Percentiles rank a stretch among this genome's conserved stretches.
These are phyloP conservation scores for Parthenolecanium corni DNA, from an alignment of 2,888 invertebrate genomes.

Conservation along the genomic window DNA sequence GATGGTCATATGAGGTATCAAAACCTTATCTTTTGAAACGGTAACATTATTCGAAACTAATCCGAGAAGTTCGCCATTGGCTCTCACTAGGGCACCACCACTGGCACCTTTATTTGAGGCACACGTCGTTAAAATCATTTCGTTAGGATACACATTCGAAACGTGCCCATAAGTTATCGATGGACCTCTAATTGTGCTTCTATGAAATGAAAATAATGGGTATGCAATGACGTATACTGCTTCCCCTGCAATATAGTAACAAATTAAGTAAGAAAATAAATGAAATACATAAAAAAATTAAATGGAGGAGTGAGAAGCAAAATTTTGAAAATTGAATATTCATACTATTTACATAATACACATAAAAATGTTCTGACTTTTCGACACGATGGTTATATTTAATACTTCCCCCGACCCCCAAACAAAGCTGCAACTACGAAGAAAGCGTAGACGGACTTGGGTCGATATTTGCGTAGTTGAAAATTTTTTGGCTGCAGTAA, in stretches of 20 bases:
- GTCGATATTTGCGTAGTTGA: no score
- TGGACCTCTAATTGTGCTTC: conserved; percentile 12
- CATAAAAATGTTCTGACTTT: no score
- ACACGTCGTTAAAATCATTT: conserved; percentile 13
- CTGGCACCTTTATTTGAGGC: conserved; percentile 18
- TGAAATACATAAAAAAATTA: not conserved
- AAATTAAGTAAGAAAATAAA: not conserved
- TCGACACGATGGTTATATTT: no score
- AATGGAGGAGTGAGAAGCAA: no score
- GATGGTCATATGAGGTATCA: conserved; percentile 19
- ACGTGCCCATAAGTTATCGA: conserved; percentile 14
- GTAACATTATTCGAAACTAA: conserved; percentile 11
- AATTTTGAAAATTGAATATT: no score
- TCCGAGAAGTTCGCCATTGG: conserved; percentile 14
- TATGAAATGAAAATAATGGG: conserved; percentile 18
- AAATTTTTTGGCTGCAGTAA: no score
- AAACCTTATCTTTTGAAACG: not conserved
- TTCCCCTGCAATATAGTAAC: conserved; percentile 5
- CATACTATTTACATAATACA: no score
- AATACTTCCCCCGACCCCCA: no score
- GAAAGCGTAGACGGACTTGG: no score
- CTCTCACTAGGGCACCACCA: conserved; percentile 16
- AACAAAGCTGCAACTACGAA: no score
- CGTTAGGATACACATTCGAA: not conserved
- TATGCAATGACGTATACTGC: conserved; percentile 12